phyloP scores from a whole-genome alignment of 1,140 invertebrate genomes.

The Rhopalosiphum padi region DNA sequence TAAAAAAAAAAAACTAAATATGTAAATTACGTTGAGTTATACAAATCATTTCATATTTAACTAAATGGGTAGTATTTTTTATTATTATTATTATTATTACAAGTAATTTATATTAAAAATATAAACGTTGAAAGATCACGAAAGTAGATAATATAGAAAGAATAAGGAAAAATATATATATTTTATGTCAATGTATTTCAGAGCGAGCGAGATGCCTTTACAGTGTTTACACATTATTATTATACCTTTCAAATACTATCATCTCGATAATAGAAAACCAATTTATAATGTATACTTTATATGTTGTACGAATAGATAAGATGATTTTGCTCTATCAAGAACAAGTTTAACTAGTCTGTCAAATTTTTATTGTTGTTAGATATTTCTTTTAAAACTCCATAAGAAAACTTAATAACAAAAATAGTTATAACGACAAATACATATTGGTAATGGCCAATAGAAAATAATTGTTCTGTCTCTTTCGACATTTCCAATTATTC shows the following conservation, averaged over 20 bases:
- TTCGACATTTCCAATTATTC: not conserved
- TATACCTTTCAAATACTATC: not conserved
- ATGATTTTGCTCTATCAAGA: not conserved
- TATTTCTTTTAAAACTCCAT: not conserved
- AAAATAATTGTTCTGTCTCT: not conserved
- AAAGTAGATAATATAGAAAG: not conserved
- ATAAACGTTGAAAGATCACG: not conserved
- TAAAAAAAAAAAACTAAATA: too few species aligned
- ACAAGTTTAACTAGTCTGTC: not conserved
- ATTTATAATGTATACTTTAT: not conserved
- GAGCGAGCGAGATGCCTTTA: not conserved
- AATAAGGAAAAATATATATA: not conserved
- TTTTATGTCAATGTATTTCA: too few species aligned
- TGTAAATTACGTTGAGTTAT: too few species aligned
- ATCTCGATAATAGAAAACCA: not conserved
- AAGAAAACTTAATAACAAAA: not conserved
- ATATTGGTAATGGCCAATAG: not conserved
- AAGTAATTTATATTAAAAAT: not conserved
- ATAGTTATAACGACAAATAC: constrained; percentile 5
- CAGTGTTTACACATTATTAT: not conserved
- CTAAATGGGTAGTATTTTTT: not conserved
- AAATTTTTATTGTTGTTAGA: not conserved
- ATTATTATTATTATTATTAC: not conserved
- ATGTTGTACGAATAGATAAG: not conserved
- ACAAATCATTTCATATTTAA: too few species aligned